Percentiles rank a stretch among this genome's conserved stretches.
Evolutionary conservation across 2,797 vertebrate genomes (phyloP).

Genomic region (Xenops minutus): DNA sequence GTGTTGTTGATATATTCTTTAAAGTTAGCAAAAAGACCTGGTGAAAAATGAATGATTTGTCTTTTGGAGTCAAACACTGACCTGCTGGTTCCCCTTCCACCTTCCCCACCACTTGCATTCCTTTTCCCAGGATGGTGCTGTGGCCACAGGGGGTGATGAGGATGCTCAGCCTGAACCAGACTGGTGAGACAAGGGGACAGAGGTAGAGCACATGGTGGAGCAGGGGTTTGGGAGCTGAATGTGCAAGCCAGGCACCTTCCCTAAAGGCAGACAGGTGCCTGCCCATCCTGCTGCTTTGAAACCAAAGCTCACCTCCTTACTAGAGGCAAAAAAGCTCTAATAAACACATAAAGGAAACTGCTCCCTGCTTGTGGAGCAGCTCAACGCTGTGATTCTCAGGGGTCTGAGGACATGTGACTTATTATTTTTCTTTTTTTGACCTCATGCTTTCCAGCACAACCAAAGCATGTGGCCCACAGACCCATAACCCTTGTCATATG

Average conservation of each 20-base stretch:
- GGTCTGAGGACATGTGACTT: not conserved
- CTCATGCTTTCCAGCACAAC: not conserved
- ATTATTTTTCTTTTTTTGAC: not conserved
- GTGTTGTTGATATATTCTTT: not conserved
- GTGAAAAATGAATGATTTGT: not conserved
- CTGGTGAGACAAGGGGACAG: not conserved
- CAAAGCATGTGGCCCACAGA: not conserved
- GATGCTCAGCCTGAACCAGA: rapidly evolving
- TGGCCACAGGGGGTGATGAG: not conserved
- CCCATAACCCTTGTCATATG: not conserved
- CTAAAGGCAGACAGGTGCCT: not conserved
- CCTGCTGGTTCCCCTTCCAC: not conserved
- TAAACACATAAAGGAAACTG: not conserved
- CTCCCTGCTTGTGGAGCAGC: rapidly evolving
- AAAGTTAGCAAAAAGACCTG: not conserved
- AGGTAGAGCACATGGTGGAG: not conserved
- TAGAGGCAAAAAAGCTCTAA: not conserved
- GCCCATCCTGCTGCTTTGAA: not conserved
- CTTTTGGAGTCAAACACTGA: not conserved
- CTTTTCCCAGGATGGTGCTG: not conserved
- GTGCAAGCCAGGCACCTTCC: not conserved
- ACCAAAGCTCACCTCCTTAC: not conserved
- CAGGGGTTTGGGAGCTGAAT: not conserved
- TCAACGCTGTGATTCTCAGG: not conserved
- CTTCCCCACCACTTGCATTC: not conserved